Percentiles rank a stretch among this genome's conserved stretches.
These are phyloP conservation scores for Actinemys pallida DNA, from an alignment of 2,113 vertebrate genomes.

Conservation along the genomic window DNA sequence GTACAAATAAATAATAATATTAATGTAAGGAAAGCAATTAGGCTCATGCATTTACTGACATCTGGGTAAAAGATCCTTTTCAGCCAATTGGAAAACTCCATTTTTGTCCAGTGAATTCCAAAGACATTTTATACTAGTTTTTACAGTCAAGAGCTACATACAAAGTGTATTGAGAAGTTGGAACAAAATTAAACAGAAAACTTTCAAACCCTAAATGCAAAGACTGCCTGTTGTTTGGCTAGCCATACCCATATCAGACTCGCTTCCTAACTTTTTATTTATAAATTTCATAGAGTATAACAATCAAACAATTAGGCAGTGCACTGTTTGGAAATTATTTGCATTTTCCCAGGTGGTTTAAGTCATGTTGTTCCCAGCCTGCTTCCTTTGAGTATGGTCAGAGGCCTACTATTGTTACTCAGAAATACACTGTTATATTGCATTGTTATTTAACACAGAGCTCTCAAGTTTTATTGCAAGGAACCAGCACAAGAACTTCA, in stretches of 20 bases:
- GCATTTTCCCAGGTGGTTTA: not conserved
- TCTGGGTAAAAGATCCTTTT: not conserved
- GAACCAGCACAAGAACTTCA: not conserved
- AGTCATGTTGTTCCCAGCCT: not conserved
- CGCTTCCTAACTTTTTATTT: not conserved
- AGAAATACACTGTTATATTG: not conserved
- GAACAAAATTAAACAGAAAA: not conserved
- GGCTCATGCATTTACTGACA: not conserved
- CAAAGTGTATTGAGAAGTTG: not conserved
- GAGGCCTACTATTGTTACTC: fast-evolving
- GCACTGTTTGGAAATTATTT: not conserved
- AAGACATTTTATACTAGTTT: not conserved
- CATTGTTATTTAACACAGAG: not conserved
- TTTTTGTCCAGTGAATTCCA: not conserved
- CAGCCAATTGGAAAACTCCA: not conserved
- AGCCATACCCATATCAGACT: not conserved
- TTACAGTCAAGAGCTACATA: not conserved
- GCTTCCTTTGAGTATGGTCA: not conserved
- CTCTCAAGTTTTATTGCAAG: not conserved
- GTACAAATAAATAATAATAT: not conserved
- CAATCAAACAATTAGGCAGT: not conserved
- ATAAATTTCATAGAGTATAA: not conserved
- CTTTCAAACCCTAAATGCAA: not conserved
- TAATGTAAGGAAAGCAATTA: not conserved
- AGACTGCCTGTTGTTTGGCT: not conserved